These are phyloP conservation scores for Empis livida DNA, from an alignment of 2,888 invertebrate species.

Conservation along the genomic window DNA sequence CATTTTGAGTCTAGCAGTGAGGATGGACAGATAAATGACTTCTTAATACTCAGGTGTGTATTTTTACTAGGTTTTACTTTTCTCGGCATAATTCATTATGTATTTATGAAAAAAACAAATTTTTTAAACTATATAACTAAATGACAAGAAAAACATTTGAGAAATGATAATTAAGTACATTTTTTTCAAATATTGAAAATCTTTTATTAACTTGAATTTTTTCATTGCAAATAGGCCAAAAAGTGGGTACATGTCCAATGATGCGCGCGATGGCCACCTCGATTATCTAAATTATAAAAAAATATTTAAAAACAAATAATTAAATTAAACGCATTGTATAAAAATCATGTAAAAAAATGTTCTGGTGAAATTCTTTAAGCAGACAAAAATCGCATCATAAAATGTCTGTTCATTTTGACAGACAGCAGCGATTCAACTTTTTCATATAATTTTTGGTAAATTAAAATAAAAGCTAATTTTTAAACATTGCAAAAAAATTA, in stretches of 20 bases:
- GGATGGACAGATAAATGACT: conserved; percentile 75
- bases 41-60: conserved; percentile 41
- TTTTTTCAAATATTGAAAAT: conserved; percentile 7
- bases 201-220: conserved; percentile 35
- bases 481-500: no score
- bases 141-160: neutral
- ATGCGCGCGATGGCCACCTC: conserved; percentile 39
- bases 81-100: conserved; percentile 5
- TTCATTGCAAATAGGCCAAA: conserved; percentile 38
- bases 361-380: neutral
- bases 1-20: conserved; percentile 45
- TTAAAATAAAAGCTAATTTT: no score
- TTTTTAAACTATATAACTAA: conserved; percentile 14
- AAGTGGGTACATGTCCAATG: conserved; percentile 38
- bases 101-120: conserved; percentile 16
- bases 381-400: neutral
- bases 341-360: neutral
- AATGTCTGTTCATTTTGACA: no score
- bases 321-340: neutral
- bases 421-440: no score
- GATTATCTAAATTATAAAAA: conserved; percentile 21
- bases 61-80: conserved; percentile 6
- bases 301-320: neutral
- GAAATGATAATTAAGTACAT: conserved; percentile 1
- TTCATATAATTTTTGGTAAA: no score